Conservation (phyloP, 2,888 invertebrate species). For the Chalcis sispes region DNA sequence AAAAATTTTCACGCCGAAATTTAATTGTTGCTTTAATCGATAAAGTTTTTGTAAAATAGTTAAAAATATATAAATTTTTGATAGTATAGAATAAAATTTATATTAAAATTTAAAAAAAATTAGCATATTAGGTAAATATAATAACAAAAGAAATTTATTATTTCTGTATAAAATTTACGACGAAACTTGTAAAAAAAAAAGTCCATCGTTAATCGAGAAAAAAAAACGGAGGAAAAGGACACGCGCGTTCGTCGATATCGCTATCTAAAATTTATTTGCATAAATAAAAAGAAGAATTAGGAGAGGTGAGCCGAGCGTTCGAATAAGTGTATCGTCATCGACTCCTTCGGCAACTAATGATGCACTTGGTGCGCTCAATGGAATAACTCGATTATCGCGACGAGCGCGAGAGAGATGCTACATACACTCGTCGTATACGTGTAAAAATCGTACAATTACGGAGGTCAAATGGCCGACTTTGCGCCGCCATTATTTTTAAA, state of each 20-base stretch:
- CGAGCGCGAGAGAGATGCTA: no score
- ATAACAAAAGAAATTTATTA: no score
- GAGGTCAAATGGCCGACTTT: slow-evolving; percentile 37
- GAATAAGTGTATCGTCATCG: neutral
- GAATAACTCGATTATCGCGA: slow-evolving; percentile 46
- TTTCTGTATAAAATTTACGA: no score
- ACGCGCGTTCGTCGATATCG: neutral
- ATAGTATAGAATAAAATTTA: no score
- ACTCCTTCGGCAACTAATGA: slow-evolving; percentile 21
- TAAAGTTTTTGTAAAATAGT: no score
- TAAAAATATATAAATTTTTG: no score
- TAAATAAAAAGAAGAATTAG: neutral
- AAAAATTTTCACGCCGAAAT: no score
- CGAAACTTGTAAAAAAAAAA: neutral
- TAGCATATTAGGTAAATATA: no score
- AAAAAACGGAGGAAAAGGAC: neutral
- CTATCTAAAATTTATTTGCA: neutral
- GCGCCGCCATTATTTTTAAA: slow-evolving; percentile 20
- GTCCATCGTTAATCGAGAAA: neutral
- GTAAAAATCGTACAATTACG: slow-evolving; percentile 7
- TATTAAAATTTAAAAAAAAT: no score
- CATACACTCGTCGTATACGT: slow-evolving; percentile 11
- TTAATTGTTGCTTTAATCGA: no score
- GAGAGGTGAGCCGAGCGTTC: neutral
- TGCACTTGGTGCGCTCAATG: slow-evolving; percentile 22